Evolutionary conservation across 1,140 invertebrate species (phyloP).

Genomic region (Anastrepha obliqua): DNA sequence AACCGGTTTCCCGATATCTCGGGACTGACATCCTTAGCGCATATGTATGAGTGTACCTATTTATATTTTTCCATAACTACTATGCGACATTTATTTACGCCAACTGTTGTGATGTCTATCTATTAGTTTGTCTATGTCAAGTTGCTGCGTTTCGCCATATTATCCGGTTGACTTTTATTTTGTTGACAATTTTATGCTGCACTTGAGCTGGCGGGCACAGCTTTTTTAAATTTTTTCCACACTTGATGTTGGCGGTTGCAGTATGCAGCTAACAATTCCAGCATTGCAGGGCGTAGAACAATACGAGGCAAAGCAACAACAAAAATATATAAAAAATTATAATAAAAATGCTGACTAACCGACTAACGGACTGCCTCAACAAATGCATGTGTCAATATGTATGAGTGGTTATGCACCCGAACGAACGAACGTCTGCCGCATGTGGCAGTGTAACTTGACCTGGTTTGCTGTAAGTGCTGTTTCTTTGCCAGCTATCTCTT

Average conservation of each 20-base stretch:
- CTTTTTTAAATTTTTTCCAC: background rate
- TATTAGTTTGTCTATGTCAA: conserved; percentile 3
- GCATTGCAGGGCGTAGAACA: background rate
- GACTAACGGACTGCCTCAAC: background rate
- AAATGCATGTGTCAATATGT: background rate
- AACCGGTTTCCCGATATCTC: too few species aligned
- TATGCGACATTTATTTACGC: background rate
- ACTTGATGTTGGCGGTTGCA: background rate
- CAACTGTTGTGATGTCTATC: background rate
- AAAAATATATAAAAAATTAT: background rate
- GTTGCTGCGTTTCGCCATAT: background rate
- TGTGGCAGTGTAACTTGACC: conserved; percentile 43
- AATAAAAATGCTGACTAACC: background rate
- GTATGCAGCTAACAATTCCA: background rate
- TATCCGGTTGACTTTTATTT: conserved; percentile 1
- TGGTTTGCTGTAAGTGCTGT: conserved; percentile 13
- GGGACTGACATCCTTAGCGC: too few species aligned
- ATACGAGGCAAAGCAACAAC: background rate
- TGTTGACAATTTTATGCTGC: conserved; percentile 16
- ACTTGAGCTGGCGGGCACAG: conserved; percentile 9
- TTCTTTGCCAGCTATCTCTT: background rate
- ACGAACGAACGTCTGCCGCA: background rate
- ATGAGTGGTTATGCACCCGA: background rate
- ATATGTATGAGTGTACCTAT: too few species aligned
- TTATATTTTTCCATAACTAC: too few species aligned